These are phyloP conservation scores for Pitta sordida DNA, from an alignment of 2,113 vertebrate species.

Conservation along the genomic window DNA sequence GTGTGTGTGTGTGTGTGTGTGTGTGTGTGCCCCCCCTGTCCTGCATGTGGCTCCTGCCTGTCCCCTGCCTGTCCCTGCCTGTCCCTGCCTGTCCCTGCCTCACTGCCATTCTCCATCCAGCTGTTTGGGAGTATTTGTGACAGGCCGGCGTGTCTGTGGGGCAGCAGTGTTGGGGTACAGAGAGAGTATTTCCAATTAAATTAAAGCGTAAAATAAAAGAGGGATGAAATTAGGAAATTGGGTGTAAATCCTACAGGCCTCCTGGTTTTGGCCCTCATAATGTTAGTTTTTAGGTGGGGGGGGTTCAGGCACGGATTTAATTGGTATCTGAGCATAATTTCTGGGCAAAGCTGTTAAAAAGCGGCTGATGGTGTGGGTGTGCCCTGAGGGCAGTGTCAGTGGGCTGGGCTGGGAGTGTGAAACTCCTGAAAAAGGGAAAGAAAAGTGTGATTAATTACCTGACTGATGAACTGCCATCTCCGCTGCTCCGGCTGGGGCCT, in stretches of 20 bases:
- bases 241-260: not conserved
- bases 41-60: not conserved
- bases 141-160: not conserved
- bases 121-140: not conserved
- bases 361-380: not conserved
- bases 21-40: not conserved
- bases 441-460: not conserved
- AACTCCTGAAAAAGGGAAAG: not conserved
- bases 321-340: not conserved
- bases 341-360: not conserved
- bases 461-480: not conserved
- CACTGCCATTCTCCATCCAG: not conserved
- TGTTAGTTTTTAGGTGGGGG: not conserved
- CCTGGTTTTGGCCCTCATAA: not conserved
- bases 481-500: not conserved
- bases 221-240: not conserved
- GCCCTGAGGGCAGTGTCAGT: not conserved
- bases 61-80: not conserved
- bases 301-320: not conserved
- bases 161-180: not conserved
- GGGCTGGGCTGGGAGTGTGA: not conserved
- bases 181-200: not conserved
- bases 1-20: too few relatives aligned
- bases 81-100: not conserved
- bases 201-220: not conserved